Percentiles rank a stretch among this genome's conserved stretches.
Conservation (phyloP, 2,113 vertebrate species). For the Dipodomys ordii region DNA sequence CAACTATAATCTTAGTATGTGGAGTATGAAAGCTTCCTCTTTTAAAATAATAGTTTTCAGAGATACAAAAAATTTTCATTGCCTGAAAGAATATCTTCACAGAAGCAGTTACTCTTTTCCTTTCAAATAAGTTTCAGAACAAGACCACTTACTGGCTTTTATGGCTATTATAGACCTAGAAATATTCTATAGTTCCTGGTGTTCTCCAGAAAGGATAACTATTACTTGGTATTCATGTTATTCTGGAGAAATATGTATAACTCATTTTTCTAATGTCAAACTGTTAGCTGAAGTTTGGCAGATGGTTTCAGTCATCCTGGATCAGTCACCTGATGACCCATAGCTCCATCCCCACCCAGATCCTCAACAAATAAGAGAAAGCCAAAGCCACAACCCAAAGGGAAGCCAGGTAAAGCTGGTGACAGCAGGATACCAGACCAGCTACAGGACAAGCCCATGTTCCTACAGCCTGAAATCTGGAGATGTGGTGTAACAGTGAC, state of each 20-base stretch:
- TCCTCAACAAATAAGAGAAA: too few relatives aligned
- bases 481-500: too few relatives aligned
- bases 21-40: background rate
- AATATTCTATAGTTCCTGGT: background rate
- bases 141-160: conserved; percentile 1
- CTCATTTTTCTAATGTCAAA: background rate
- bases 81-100: background rate
- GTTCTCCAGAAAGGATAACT: conserved; percentile 61
- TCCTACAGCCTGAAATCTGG: too few relatives aligned
- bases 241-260: background rate
- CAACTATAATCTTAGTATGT: background rate
- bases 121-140: conserved; percentile 48
- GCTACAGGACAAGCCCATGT: too few relatives aligned
- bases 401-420: too few relatives aligned
- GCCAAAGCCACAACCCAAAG: too few relatives aligned
- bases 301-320: background rate
- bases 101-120: background rate
- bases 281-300: background rate
- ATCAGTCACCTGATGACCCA: background rate
- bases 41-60: background rate
- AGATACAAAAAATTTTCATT: background rate
- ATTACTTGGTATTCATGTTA: background rate
- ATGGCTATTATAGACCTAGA: background rate
- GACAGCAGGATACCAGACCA: too few relatives aligned
- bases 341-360: too few relatives aligned